Base-by-base conservation (phyloP, 2,113 vertebrate genomes). In the Meleagris gallopavo region DNA sequence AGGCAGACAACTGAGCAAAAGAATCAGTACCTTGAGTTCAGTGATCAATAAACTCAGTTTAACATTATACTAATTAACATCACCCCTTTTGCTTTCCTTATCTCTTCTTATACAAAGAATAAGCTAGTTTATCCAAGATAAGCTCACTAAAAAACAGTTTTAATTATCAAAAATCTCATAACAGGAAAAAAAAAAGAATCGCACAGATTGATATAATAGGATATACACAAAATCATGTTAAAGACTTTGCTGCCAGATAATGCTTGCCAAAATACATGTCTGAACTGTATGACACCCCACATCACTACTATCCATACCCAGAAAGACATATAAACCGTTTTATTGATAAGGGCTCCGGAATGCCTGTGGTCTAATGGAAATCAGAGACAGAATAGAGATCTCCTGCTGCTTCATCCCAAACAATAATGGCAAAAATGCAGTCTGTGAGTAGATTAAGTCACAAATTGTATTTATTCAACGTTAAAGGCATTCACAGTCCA, bases 391-490 rank as follows among this genome's bases (percentile, higher is more conserved):
- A 93, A 86, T 6, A 12, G 57, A 86, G 17, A 71, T 46, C 15
- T 85, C 50, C 69, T 41, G 73, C 60, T 78, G 45, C 67, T 79
- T 85, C 36, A 50, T 77, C 72, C 12, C 30, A 27, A 54, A 79
- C 48, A 65, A 25, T n/a, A 86, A 46, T 4, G 80, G 55, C 52
- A 73, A 70, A 72, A 67, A 91, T 3, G 2, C 1, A 7, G 62
- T 70, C 45, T 46, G 10, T 38, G 9, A 1, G 2, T 73, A 89
- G 45, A 87, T 75, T 93, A 90, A 91, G 81, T 22, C 43, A 71
- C 84, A 89, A 89, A 84, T 82, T 87, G 41, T 46, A 64, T 85
- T 91, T 90, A 73, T 81, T 83, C 18, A 10, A 70, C 55, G 64
- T 83, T 74, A 43, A 89, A 91, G 65, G 60, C 8, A 1, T 77